Percentiles rank a stretch among this genome's conserved stretches.
These are phyloP conservation scores for Esox masquinongy DNA, from an alignment of 2,797 vertebrate genomes.

Conservation along the genomic window DNA sequence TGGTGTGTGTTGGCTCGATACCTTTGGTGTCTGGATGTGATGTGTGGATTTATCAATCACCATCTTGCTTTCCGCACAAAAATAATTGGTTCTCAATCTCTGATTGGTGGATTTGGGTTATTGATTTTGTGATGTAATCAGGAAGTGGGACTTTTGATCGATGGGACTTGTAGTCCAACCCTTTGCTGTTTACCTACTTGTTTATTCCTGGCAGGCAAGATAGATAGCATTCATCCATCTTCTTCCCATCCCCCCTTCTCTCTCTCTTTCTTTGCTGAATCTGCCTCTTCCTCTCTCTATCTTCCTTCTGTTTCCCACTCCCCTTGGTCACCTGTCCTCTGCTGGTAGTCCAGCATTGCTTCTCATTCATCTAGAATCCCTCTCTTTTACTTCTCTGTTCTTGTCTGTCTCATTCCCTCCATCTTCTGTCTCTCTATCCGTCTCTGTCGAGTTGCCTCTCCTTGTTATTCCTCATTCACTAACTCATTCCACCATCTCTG, in stretches of 20 bases:
- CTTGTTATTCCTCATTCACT: neutral
- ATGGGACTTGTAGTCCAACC: neutral
- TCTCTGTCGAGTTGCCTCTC: neutral
- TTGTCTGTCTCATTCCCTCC: conserved; percentile 6
- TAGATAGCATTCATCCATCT: neutral
- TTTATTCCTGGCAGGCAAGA: neutral
- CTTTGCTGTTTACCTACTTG: neutral
- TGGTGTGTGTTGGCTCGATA: too few relatives aligned
- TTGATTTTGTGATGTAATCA: neutral
- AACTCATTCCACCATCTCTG: conserved; percentile 4
- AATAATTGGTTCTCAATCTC: neutral
- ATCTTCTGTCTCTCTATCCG: conserved; percentile 8
- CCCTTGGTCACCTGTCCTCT: neutral
- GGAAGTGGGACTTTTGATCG: neutral
- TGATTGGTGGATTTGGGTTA: conserved; percentile 4
- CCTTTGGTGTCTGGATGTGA: neutral
- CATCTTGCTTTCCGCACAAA: neutral
- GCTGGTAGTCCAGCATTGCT: neutral
- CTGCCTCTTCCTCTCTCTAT: neutral
- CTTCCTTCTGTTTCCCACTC: neutral
- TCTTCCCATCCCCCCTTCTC: neutral
- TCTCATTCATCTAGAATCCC: neutral
- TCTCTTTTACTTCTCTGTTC: neutral
- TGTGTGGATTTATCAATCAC: neutral
- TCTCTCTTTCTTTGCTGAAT: neutral